These are phyloP conservation scores for Polypedilum pembai DNA, from an alignment of 1,140 invertebrate species.

Conservation along the genomic window DNA sequence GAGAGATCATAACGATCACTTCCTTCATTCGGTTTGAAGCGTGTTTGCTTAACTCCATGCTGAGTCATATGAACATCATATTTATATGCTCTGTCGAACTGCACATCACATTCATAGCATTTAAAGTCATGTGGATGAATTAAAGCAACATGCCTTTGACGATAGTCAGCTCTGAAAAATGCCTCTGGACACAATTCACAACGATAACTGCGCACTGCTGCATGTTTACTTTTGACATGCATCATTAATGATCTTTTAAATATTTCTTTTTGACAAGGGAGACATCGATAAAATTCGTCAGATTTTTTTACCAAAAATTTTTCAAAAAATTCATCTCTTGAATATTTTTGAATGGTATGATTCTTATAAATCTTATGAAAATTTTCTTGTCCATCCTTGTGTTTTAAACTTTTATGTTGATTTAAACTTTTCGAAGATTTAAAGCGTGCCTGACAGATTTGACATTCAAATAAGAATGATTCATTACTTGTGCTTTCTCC, in stretches of 20 bases:
- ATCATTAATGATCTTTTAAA: background rate
- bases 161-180: constrained; percentile 1
- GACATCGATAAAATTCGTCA: background rate
- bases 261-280: background rate
- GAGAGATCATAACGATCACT: background rate
- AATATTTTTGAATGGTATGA: background rate
- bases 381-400: background rate
- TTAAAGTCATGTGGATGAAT: background rate
- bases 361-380: background rate
- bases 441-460: background rate
- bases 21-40: background rate
- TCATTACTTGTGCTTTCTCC: background rate
- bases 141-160: background rate
- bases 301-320: background rate
- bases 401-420: background rate
- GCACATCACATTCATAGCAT: background rate
- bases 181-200: background rate
- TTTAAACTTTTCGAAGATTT: background rate
- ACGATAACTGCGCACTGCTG: background rate
- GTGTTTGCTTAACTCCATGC: background rate
- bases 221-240: background rate
- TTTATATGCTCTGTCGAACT: constrained; percentile 1
- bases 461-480: background rate
- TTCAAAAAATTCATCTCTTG: background rate
- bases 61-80: constrained; percentile 1